Evolutionary conservation across 1,140 invertebrate genomes (phyloP).

Genomic region (Goniozus legneri): DNA sequence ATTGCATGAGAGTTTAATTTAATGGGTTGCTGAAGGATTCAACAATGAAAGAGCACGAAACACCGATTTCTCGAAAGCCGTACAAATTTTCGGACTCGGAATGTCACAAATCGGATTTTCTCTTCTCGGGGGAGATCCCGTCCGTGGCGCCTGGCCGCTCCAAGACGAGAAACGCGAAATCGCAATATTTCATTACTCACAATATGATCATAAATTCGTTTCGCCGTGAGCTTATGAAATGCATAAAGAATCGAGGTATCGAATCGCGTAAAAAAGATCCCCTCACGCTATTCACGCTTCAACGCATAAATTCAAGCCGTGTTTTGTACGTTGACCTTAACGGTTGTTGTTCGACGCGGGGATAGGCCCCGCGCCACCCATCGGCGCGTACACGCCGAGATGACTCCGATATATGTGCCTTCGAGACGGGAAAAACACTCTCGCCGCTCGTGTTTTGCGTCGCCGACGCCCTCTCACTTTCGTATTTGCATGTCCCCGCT

Average conservation of each 20-base stretch:
- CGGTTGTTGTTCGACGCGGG: too few relatives aligned
- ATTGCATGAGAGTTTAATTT: too few relatives aligned
- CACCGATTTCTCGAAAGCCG: too few relatives aligned
- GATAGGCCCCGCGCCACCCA: conserved; percentile 38
- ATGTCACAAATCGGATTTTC: too few relatives aligned
- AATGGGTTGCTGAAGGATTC: too few relatives aligned
- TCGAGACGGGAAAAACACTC: conserved; percentile 41
- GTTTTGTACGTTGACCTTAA: conserved; percentile 44
- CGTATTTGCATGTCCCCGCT: conserved; percentile 37
- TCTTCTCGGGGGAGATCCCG: too few relatives aligned
- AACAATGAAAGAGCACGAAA: too few relatives aligned
- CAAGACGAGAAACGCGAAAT: background rate
- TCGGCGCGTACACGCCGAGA: conserved; percentile 30
- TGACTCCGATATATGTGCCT: conserved; percentile 15
- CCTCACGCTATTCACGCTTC: background rate
- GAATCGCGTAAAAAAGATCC: background rate
- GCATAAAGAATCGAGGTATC: background rate
- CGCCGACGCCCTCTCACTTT: conserved; percentile 42
- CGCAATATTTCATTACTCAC: background rate
- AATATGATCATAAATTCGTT: background rate
- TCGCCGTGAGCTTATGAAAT: background rate
- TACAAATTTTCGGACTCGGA: too few relatives aligned
- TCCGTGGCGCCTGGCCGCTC: background rate
- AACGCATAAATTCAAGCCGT: too few relatives aligned
- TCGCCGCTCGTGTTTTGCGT: conserved; percentile 30